Conservation (phyloP, 2,113 vertebrate species). For the Tetrax tetrax region DNA sequence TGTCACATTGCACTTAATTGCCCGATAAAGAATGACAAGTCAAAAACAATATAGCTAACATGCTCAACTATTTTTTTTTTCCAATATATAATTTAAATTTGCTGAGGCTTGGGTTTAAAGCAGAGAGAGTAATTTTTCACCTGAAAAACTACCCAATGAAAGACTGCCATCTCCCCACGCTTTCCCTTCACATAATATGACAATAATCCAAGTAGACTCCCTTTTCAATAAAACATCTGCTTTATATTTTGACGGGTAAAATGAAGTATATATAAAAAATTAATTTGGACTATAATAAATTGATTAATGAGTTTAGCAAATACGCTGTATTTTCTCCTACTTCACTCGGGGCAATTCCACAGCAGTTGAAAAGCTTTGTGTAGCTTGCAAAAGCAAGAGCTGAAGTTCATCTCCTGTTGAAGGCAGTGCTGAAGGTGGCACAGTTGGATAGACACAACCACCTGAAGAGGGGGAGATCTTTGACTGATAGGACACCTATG, state of each 20-base stretch:
- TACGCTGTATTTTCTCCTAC: neutral
- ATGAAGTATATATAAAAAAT: neutral
- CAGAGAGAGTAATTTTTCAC: neutral
- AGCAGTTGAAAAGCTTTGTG: neutral
- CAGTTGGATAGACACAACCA: neutral
- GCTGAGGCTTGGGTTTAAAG: neutral
- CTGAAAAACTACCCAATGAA: neutral
- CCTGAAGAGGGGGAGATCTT: neutral
- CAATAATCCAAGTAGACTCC: neutral
- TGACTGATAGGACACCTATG: rapidly evolving
- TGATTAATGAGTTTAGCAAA: neutral
- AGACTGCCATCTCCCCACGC: neutral
- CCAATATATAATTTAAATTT: neutral
- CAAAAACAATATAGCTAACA: neutral
- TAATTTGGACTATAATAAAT: neutral
- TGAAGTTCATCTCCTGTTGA: neutral
- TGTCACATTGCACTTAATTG: slow-evolving; percentile 60
- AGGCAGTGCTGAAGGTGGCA: too few species aligned
- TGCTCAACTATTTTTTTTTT: neutral
- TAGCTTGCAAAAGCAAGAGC: neutral
- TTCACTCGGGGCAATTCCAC: neutral
- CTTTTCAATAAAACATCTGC: neutral
- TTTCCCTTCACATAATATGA: neutral
- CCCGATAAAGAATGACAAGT: slow-evolving; percentile 46
- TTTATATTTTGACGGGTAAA: neutral